These are phyloP conservation scores for Sylvilagus floridanus DNA, from an alignment of 2,797 vertebrate genomes.

Conservation along the genomic window DNA sequence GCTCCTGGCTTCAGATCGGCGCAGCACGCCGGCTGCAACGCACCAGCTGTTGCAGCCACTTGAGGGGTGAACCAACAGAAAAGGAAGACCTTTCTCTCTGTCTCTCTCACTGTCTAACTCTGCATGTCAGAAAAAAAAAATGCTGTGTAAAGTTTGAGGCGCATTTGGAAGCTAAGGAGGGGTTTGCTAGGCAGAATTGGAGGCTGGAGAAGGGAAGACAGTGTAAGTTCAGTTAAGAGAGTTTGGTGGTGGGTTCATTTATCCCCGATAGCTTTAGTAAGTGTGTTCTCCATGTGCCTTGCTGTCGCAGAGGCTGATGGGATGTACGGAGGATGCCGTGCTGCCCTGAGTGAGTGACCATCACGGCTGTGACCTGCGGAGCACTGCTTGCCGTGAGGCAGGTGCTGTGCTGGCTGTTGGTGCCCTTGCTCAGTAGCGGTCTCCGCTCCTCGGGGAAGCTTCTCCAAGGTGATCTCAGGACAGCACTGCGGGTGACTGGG, in stretches of 20 bases:
- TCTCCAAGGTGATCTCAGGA: neutral
- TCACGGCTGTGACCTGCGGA: neutral
- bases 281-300: neutral
- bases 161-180: constrained; percentile 2
- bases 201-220: neutral
- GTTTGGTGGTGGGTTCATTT: constrained; percentile 7
- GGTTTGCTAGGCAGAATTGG: neutral
- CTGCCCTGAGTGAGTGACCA: neutral
- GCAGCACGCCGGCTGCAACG: too few species aligned
- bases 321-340: neutral
- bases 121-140: neutral
- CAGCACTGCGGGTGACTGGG: neutral
- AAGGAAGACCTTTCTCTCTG: too few species aligned
- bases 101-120: too few species aligned
- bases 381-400: neutral
- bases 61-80: too few species aligned
- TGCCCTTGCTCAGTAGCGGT: neutral
- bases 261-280: neutral
- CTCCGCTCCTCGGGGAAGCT: neutral
- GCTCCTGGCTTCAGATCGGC: too few species aligned
- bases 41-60: too few species aligned
- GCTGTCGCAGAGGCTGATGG: neutral
- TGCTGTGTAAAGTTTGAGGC: neutral
- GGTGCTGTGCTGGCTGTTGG: neutral
- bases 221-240: neutral